A percentile compares a stretch with the other conserved stretches of the same genome.
Conservation (phyloP, 2,797 vertebrate genomes). For the Eptatretus atami region DNA sequence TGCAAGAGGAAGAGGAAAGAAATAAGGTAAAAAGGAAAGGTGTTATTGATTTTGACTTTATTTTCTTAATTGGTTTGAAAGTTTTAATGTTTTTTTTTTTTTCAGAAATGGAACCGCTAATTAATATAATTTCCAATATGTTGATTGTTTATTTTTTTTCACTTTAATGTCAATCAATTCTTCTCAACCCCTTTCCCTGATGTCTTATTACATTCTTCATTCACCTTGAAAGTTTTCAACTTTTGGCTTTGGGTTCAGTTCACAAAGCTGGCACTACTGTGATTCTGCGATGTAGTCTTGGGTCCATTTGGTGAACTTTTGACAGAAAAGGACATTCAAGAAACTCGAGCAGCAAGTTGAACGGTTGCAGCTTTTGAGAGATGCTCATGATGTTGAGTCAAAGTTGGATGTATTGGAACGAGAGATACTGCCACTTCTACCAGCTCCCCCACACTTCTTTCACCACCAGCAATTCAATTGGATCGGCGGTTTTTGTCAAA, state of each 20-base stretch:
- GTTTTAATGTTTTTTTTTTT: no score
- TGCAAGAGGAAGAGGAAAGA: constrained; percentile 68
- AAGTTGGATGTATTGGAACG: constrained; percentile 32
- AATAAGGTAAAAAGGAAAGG: constrained; percentile 34
- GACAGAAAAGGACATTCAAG: constrained; percentile 47
- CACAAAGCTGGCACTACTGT: constrained; percentile 44
- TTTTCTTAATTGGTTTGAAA: no score
- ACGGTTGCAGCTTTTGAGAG: constrained; percentile 68
- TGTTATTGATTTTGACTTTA: neutral
- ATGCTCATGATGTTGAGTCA: constrained; percentile 39
- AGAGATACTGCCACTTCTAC: constrained; percentile 37
- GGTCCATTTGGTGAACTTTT: constrained; percentile 58
- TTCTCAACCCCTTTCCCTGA: constrained; percentile 15
- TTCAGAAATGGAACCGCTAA: no score
- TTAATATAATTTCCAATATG: no score
- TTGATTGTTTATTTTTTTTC: no score
- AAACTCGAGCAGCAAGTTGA: constrained; percentile 70
- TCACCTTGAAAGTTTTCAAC: constrained; percentile 31
- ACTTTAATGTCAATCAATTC: no score
- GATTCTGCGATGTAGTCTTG: constrained; percentile 32
- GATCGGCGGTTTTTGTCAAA: constrained; percentile 35
- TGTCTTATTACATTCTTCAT: no score
- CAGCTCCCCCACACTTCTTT: constrained; percentile 22
- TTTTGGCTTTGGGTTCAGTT: constrained; percentile 26
- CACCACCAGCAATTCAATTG: constrained; percentile 28